phyloP scores from a whole-genome alignment of 2,113 vertebrate genomes.

The Anguilla rostrata region DNA sequence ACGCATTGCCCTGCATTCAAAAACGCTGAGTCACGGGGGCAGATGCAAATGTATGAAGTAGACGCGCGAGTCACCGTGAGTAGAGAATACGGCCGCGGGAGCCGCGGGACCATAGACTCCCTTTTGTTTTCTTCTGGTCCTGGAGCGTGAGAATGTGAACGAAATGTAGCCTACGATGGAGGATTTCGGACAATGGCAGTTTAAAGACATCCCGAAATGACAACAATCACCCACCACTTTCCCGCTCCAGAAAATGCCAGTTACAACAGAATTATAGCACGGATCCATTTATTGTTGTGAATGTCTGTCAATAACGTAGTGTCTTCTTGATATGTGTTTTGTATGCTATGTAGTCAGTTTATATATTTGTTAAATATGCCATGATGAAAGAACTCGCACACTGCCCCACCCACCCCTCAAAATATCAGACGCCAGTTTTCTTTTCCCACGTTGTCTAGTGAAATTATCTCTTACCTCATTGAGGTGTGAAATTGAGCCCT shows the following conservation, averaged over 20 bases:
- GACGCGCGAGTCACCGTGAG: neutral
- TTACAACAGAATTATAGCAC: neutral
- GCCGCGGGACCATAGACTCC: neutral
- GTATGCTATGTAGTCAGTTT: too few relatives aligned
- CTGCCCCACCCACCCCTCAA: neutral
- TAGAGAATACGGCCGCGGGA: neutral
- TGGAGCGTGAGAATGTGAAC: neutral
- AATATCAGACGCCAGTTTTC: constrained; percentile 5
- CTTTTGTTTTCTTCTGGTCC: neutral
- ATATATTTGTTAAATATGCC: too few relatives aligned
- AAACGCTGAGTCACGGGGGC: constrained; percentile 26
- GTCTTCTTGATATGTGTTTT: neutral
- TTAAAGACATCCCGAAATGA: neutral
- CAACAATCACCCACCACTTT: neutral
- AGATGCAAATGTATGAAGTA: neutral
- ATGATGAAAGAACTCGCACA: too few relatives aligned
- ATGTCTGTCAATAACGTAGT: neutral
- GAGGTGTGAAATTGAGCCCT: constrained; percentile 29
- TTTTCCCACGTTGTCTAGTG: neutral
- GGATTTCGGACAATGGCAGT: neutral
- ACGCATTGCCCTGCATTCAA: neutral
- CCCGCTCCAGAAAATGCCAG: neutral
- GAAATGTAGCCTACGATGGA: neutral
- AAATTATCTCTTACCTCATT: constrained; percentile 18
- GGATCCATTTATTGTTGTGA: neutral